Evolutionary conservation across 1,140 invertebrate species (phyloP).

Genomic region (Microplitis mediator): DNA sequence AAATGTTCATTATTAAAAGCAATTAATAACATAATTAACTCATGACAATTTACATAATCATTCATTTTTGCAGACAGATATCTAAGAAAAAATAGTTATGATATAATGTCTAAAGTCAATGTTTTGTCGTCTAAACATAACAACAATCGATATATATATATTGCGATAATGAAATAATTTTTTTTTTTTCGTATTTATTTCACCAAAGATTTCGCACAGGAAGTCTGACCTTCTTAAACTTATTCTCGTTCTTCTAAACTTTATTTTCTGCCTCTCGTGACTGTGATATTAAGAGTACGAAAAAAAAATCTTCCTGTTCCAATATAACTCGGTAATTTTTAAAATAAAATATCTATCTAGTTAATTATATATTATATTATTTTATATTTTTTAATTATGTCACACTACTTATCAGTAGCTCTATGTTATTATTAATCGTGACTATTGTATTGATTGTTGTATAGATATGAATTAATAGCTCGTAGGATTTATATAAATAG

Average conservation of each 20-base stretch:
- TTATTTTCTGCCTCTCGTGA: slow-evolving; percentile 13
- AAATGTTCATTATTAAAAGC: not conserved
- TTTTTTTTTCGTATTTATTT: not conserved
- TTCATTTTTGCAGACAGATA: not conserved
- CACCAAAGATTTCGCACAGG: slow-evolving; percentile 9
- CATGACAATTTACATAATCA: not conserved
- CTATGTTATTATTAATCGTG: no score
- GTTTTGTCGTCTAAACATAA: no score
- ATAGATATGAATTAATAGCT: no score
- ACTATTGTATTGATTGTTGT: no score
- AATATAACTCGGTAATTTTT: not conserved
- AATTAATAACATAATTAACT: not conserved
- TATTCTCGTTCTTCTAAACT: not conserved
- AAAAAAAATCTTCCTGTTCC: not conserved
- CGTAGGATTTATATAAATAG: no score
- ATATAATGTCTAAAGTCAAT: no score
- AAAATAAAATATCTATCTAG: not conserved
- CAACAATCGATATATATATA: no score
- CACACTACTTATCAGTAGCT: no score
- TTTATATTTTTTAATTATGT: no score
- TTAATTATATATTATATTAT: no score
- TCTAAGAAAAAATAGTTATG: no score
- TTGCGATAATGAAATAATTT: not conserved
- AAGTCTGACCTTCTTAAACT: not conserved
- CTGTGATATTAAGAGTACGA: slow-evolving; percentile 18